Percentiles rank a stretch among this genome's conserved stretches.
These are phyloP conservation scores for Lysiphlebus fabarum DNA, from an alignment of 1,140 invertebrate genomes.

Conservation along the genomic window DNA sequence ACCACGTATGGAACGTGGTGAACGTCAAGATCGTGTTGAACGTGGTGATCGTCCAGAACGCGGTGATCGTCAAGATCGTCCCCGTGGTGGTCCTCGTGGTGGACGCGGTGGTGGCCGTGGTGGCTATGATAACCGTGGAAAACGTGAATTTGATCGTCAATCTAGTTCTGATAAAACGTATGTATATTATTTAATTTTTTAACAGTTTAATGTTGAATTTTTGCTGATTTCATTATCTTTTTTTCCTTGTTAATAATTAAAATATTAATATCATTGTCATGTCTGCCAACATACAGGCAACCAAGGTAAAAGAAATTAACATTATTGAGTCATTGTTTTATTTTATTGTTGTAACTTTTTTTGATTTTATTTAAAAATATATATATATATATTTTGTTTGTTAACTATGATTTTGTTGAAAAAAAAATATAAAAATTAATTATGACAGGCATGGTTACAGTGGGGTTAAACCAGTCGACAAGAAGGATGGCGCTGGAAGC, in stretches of 20 bases:
- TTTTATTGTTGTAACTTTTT: conserved; percentile 13
- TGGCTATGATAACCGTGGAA: conserved; percentile 71
- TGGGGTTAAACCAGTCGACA: conserved; percentile 90
- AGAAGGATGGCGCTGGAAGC: conserved; percentile 88
- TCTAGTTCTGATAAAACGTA: conserved; percentile 92
- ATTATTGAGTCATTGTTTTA: conserved; percentile 18
- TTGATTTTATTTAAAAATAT: conserved; percentile 10
- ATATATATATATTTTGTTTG: conserved; percentile 1
- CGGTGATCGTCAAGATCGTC: conserved; percentile 43
- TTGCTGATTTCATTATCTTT: conserved; percentile 13
- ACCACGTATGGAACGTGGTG: conserved; percentile 17
- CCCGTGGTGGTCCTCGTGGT: conserved; percentile 51
- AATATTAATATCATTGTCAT: conserved; percentile 28
- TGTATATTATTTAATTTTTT: conserved; percentile 34
- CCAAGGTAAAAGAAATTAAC: conserved; percentile 41
- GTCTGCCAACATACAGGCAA: conserved; percentile 34
- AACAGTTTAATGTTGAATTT: background rate
- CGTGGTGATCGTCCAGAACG: conserved; percentile 18
- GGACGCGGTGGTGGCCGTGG: conserved; percentile 48
- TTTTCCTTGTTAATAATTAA: background rate
- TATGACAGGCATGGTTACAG: conserved; percentile 60
- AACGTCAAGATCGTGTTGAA: conserved; percentile 29
- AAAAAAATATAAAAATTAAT: conserved; percentile 31
- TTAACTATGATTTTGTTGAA: too few species aligned
- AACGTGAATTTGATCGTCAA: conserved; percentile 91